Percentiles rank a stretch among this genome's conserved stretches.
Conservation (phyloP, 2,113 vertebrate genomes). For the Madoqua kirkii region DNA sequence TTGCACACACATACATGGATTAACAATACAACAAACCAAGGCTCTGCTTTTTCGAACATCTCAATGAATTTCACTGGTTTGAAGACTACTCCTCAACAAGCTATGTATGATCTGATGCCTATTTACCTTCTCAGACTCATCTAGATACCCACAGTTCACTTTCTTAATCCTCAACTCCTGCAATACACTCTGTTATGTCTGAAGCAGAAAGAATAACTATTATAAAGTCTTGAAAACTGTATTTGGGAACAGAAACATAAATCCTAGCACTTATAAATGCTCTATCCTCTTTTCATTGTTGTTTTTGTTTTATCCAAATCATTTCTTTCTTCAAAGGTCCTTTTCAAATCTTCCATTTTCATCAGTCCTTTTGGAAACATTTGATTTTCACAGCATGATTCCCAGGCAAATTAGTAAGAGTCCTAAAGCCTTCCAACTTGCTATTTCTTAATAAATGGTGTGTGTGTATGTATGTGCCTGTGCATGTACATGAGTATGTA, state of each 20-base stretch:
- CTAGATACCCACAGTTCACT: background rate
- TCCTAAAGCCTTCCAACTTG: background rate
- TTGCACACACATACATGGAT: background rate
- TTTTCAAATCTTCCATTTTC: background rate
- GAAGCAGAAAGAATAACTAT: background rate
- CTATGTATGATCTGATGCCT: background rate
- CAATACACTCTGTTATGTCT: background rate
- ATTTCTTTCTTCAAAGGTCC: background rate
- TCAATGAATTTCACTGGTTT: background rate
- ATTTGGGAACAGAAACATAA: background rate
- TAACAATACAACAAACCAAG: background rate
- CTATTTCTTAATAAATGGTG: background rate
- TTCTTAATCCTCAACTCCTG: background rate
- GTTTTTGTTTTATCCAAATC: background rate
- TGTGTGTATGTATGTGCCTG: too few species aligned
- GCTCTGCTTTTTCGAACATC: background rate
- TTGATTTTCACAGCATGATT: background rate
- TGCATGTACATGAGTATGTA: background rate
- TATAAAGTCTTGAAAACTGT: background rate
- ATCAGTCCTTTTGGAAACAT: background rate
- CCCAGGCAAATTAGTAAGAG: background rate
- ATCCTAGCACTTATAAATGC: background rate
- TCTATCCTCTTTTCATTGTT: background rate
- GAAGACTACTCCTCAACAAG: background rate
- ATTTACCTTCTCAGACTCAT: background rate